Evolutionary conservation across 1,140 invertebrate genomes (phyloP).

Genomic region (Fopius arisanus): DNA sequence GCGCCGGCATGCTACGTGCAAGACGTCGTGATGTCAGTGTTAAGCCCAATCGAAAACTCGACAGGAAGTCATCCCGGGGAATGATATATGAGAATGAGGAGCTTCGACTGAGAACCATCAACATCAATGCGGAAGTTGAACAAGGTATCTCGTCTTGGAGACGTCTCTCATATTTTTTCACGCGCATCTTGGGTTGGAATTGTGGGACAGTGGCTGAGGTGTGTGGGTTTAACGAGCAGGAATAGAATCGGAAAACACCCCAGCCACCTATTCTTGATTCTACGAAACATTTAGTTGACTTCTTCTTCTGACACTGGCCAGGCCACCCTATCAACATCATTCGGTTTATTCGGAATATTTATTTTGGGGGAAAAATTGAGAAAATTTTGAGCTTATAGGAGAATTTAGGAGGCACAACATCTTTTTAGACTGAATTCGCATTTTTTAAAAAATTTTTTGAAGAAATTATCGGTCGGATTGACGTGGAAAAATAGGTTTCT

Average conservation of each 20-base stretch:
- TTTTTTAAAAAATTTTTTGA: no score
- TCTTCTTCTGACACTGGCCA: neutral
- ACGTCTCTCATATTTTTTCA: no score
- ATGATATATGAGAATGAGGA: slow-evolving; percentile 94
- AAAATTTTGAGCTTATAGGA: no score
- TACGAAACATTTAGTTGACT: neutral
- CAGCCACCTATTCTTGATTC: slow-evolving; percentile 8
- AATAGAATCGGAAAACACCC: neutral
- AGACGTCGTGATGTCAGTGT: slow-evolving; percentile 75
- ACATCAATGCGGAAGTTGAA: slow-evolving; percentile 93
- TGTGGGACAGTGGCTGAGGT: neutral
- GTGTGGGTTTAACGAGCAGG: neutral
- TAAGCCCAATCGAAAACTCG: slow-evolving; percentile 79
- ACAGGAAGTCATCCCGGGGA: slow-evolving; percentile 82
- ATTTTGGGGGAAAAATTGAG: no score
- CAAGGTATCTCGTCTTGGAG: slow-evolving; percentile 79
- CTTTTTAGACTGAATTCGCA: no score
- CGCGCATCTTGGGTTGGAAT: no score
- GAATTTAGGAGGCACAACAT: no score
- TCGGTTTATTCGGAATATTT: no score
- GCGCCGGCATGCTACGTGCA: slow-evolving; percentile 70
- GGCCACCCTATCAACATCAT: neutral
- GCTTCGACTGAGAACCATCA: slow-evolving; percentile 85
- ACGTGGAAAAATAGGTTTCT: no score
- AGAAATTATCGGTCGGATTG: no score